Evolutionary conservation across 2,113 vertebrate genomes (phyloP).

Genomic region (Ammodytes dubius): DNA sequence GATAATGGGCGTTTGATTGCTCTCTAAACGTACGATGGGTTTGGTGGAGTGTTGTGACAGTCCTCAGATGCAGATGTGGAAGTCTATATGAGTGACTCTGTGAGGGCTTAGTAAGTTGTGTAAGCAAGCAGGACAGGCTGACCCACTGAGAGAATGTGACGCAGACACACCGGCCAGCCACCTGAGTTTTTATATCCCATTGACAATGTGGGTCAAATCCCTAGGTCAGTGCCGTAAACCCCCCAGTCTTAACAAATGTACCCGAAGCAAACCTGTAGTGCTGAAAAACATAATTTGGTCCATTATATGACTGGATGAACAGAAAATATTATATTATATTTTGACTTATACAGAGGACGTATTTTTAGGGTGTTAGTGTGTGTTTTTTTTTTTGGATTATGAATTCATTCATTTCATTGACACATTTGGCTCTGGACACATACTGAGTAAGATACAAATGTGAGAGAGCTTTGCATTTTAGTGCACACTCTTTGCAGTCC

Average conservation of each 20-base stretch:
- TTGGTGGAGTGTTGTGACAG: constrained; percentile 11
- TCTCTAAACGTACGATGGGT: background rate
- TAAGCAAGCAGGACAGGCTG: constrained; percentile 5
- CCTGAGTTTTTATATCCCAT: constrained; percentile 33
- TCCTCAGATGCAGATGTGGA: constrained; percentile 35
- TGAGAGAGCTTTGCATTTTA: background rate
- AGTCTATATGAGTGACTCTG: constrained; percentile 1
- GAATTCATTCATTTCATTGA: background rate
- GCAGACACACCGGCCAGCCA: constrained; percentile 29
- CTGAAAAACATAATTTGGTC: background rate
- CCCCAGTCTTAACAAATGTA: constrained; percentile 22
- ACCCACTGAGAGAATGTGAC: constrained; percentile 30
- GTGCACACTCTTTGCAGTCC: background rate
- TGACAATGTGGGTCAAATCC: constrained; percentile 41
- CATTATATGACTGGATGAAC: background rate
- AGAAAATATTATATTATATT: background rate
- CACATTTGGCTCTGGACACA: background rate
- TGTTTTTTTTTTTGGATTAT: background rate
- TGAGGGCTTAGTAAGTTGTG: background rate
- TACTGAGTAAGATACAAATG: background rate
- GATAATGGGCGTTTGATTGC: constrained; percentile 9
- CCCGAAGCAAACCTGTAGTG: constrained; percentile 10
- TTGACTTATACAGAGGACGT: background rate
- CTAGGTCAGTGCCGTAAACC: constrained; percentile 14
- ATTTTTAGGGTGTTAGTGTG: background rate